Evolutionary conservation across 2,888 invertebrate species (phyloP).

Genomic region (Hecatera dysodea): DNA sequence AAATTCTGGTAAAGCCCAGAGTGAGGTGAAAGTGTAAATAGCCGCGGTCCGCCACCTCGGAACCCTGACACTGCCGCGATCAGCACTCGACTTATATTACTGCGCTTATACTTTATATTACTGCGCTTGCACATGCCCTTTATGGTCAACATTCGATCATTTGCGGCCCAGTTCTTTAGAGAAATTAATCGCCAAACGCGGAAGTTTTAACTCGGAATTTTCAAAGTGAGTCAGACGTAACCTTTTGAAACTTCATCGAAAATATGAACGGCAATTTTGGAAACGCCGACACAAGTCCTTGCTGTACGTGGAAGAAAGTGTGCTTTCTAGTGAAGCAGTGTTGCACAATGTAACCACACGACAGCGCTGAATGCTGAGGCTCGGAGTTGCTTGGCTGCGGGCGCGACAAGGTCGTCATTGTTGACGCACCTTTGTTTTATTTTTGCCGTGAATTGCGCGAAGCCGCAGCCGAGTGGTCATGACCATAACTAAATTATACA

Average conservation of each 20-base stretch:
- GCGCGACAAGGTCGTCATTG: slow-evolving; percentile 76
- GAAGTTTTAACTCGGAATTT: slow-evolving; percentile 67
- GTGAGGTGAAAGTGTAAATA: slow-evolving; percentile 86
- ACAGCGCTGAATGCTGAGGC: slow-evolving; percentile 21
- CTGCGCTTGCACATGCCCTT: slow-evolving; percentile 45
- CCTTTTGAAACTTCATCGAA: slow-evolving; percentile 43
- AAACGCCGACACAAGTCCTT: slow-evolving; percentile 59
- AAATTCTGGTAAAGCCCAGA: slow-evolving; percentile 80
- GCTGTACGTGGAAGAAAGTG: slow-evolving; percentile 77
- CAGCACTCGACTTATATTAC: slow-evolving; percentile 43
- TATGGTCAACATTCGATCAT: slow-evolving; percentile 47
- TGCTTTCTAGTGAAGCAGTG: slow-evolving; percentile 78
- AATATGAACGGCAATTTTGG: slow-evolving; percentile 34
- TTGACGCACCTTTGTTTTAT: slow-evolving; percentile 79
- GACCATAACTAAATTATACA: slow-evolving; percentile 71
- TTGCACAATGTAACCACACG: slow-evolving; percentile 63
- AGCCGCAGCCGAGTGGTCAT: slow-evolving; percentile 69
- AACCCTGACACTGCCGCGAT: slow-evolving; percentile 76
- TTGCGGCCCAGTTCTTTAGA: slow-evolving; percentile 2
- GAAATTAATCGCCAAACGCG: slow-evolving; percentile 39
- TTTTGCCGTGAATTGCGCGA: slow-evolving; percentile 65
- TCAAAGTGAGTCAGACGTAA: slow-evolving; percentile 46
- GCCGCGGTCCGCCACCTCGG: slow-evolving; percentile 65
- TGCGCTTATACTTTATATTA: too few species aligned
- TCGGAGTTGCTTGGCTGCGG: slow-evolving; percentile 49